Evolutionary conservation across 2,113 vertebrate species (phyloP).

Genomic region (Eleginops maclovinus): DNA sequence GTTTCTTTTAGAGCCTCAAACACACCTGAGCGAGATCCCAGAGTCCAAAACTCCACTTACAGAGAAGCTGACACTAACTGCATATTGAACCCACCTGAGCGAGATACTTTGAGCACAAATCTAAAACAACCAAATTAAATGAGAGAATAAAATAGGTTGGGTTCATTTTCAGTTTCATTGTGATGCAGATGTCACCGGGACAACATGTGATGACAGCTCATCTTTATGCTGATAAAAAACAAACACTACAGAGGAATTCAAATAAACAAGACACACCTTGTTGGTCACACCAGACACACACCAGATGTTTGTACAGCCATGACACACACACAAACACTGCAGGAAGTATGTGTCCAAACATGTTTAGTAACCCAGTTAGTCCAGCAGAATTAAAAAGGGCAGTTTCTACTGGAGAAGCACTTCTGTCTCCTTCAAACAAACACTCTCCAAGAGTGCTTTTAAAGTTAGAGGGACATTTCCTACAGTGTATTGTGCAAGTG

Average conservation of each 20-base stretch:
- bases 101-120: too few relatives aligned
- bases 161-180: conserved; percentile 2
- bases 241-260: background rate
- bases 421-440: too few relatives aligned
- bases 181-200: background rate
- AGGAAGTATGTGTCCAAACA: background rate
- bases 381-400: background rate
- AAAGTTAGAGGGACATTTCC: background rate
- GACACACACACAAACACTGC: background rate
- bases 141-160: too few relatives aligned
- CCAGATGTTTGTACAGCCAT: background rate
- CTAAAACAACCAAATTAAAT: too few relatives aligned
- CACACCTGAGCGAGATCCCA: background rate
- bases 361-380: background rate
- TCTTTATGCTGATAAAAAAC: background rate
- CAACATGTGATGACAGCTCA: too few relatives aligned
- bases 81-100: too few relatives aligned
- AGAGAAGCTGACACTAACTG: too few relatives aligned
- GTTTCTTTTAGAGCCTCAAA: background rate
- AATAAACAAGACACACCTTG: conserved; percentile 11
- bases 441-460: too few relatives aligned
- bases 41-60: too few relatives aligned
- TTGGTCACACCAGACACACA: background rate
- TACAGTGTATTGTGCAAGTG: background rate
- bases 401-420: too few relatives aligned